Conservation (phyloP, 2,888 invertebrate species). For the Mayetiola destructor region DNA sequence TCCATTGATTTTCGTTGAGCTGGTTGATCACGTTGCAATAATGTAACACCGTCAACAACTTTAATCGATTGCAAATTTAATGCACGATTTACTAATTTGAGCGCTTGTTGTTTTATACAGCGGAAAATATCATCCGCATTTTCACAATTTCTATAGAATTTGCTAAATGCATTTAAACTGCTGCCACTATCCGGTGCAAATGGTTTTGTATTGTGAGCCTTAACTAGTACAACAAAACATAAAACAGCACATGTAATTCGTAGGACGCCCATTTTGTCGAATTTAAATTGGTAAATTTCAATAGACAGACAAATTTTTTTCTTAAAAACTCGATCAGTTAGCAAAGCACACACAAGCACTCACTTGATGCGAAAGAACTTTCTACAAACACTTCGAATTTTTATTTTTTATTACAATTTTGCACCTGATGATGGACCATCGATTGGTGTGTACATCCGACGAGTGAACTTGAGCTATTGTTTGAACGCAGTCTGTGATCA, state of each 20-base stretch:
- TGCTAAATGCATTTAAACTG: slow-evolving; percentile 27
- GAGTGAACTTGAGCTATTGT: slow-evolving; percentile 11
- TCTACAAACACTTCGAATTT: no score
- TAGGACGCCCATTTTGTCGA: background rate
- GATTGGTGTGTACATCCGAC: background rate
- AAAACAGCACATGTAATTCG: slow-evolving; percentile 13
- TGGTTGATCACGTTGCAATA: slow-evolving; percentile 35
- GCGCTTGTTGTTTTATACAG: slow-evolving; percentile 56
- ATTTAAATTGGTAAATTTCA: no score
- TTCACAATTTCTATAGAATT: slow-evolving; percentile 41
- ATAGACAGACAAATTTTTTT: no score
- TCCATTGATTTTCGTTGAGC: slow-evolving; percentile 20
- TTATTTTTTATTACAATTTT: no score
- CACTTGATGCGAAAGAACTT: background rate
- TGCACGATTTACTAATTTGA: slow-evolving; percentile 50
- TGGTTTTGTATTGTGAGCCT: slow-evolving; percentile 7
- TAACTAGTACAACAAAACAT: slow-evolving; percentile 14
- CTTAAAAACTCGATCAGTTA: no score
- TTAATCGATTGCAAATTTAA: slow-evolving; percentile 46
- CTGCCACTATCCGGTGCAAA: slow-evolving; percentile 6
- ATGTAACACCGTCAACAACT: slow-evolving; percentile 45
- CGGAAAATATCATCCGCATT: slow-evolving; percentile 47
- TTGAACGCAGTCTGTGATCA: background rate
- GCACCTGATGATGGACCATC: background rate
- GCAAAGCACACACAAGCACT: background rate